These are phyloP conservation scores for Allophyes oxyacanthae DNA, from an alignment of 2,888 invertebrate species.

Conservation along the genomic window DNA sequence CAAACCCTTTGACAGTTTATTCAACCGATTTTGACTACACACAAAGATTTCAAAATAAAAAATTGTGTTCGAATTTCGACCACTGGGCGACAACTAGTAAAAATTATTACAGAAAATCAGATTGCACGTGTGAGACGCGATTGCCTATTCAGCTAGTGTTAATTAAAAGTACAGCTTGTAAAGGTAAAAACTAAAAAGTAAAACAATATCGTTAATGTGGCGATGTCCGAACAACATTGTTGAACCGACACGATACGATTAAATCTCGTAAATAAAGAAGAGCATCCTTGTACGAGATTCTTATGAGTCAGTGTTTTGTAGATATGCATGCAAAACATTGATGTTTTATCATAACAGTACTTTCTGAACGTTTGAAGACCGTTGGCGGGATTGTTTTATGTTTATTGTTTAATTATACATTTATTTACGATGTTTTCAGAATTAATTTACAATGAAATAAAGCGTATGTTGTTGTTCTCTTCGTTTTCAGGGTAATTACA, in stretches of 20 bases:
- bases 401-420: slow-evolving; percentile 29
- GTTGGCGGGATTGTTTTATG: slow-evolving; percentile 18
- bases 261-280: slow-evolving; percentile 28
- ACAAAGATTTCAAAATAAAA: no score
- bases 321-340: slow-evolving; percentile 23
- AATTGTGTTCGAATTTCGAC: no score
- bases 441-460: slow-evolving; percentile 12
- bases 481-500: slow-evolving; percentile 15
- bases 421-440: slow-evolving; percentile 15
- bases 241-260: not conserved
- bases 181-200: no score
- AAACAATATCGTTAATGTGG: no score
- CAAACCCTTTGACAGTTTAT: no score
- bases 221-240: no score
- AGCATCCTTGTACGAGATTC: slow-evolving; percentile 27
- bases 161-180: no score
- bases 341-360: slow-evolving; percentile 24
- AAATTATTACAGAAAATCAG: no score
- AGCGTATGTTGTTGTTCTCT: slow-evolving; percentile 14
- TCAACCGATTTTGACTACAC: no score
- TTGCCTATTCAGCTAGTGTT: no score
- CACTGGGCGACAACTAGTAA: no score
- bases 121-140: no score
- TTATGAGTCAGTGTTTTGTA: slow-evolving; percentile 45
- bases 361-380: slow-evolving; percentile 7